Conservation (phyloP, 2,113 vertebrate species). For the Coptodon rendalli region DNA sequence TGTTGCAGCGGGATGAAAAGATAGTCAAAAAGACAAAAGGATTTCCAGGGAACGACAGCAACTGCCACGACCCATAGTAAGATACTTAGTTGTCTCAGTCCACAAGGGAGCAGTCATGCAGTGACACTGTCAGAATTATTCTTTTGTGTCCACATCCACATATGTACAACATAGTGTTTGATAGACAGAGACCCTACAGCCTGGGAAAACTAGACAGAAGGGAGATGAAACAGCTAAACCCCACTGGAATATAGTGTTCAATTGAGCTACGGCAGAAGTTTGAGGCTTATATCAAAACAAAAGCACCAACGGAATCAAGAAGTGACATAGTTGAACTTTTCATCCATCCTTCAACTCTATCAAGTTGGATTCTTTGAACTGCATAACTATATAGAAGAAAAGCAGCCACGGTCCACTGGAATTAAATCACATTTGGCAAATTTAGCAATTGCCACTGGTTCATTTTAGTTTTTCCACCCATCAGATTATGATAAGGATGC, state of each 20-base stretch:
- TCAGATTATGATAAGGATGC: slow-evolving; percentile 28
- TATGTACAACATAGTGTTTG: not conserved
- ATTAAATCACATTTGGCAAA: not conserved
- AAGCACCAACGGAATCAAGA: not conserved
- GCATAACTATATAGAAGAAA: not conserved
- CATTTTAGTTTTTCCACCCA: slow-evolving; percentile 1
- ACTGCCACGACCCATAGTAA: slow-evolving; percentile 47
- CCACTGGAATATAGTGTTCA: slow-evolving; percentile 6
- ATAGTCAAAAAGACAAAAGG: not conserved
- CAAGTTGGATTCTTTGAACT: not conserved
- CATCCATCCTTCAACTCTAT: not conserved
- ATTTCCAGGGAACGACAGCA: slow-evolving; percentile 13
- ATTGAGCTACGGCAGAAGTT: slow-evolving; percentile 14
- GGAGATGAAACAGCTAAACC: slow-evolving; percentile 20
- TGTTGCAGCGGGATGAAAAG: not conserved
- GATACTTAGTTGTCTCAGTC: slow-evolving; percentile 47
- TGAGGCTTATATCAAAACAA: slow-evolving; percentile 5
- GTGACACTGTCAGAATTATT: slow-evolving; percentile 46
- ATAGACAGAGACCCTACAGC: slow-evolving; percentile 28
- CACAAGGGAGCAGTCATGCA: slow-evolving; percentile 9
- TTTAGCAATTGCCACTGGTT: not conserved
- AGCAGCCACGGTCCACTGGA: not conserved
- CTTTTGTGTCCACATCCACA: slow-evolving; percentile 1
- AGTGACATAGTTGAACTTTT: not conserved
- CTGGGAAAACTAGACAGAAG: slow-evolving; percentile 19